Conservation (phyloP, 2,113 vertebrate species). For the Beaufortia kweichowensis region DNA sequence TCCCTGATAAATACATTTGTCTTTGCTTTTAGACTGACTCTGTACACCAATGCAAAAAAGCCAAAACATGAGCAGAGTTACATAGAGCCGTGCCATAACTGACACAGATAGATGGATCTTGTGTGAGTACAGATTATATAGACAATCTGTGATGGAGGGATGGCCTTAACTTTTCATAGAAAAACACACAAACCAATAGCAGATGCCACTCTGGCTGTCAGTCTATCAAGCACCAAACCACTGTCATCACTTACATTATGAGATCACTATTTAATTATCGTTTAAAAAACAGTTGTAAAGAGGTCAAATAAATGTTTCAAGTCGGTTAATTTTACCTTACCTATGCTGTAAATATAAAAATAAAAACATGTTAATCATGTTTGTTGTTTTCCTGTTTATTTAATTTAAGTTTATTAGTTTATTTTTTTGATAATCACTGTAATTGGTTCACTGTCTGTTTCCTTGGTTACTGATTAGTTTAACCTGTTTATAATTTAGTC, state of each 20-base stretch:
- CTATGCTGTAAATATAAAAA: too few species aligned
- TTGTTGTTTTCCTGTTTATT: not conserved
- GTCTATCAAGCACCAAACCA: not conserved
- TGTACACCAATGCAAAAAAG: slow-evolving; percentile 32
- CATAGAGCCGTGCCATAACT: slow-evolving; percentile 51
- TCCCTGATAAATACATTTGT: slow-evolving; percentile 65
- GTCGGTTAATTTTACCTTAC: not conserved
- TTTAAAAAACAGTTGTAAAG: not conserved
- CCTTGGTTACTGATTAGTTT: too few species aligned
- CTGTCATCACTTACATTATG: too few species aligned
- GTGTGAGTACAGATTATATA: slow-evolving; percentile 30
- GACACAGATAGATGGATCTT: not conserved
- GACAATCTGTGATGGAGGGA: slow-evolving; percentile 10
- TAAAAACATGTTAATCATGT: too few species aligned
- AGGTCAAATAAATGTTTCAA: not conserved
- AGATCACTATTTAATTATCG: not conserved
- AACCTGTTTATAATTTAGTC: too few species aligned
- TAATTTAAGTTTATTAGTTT: too few species aligned
- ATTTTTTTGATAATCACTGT: too few species aligned
- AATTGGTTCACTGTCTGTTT: too few species aligned
- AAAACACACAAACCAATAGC: slow-evolving; percentile 40
- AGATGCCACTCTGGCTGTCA: not conserved
- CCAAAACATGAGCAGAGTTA: slow-evolving; percentile 49
- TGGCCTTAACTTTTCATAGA: slow-evolving; percentile 1
- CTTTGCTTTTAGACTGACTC: slow-evolving; percentile 15